Evolutionary conservation across 2,888 invertebrate genomes (phyloP).

Genomic region (Seira ritae): DNA sequence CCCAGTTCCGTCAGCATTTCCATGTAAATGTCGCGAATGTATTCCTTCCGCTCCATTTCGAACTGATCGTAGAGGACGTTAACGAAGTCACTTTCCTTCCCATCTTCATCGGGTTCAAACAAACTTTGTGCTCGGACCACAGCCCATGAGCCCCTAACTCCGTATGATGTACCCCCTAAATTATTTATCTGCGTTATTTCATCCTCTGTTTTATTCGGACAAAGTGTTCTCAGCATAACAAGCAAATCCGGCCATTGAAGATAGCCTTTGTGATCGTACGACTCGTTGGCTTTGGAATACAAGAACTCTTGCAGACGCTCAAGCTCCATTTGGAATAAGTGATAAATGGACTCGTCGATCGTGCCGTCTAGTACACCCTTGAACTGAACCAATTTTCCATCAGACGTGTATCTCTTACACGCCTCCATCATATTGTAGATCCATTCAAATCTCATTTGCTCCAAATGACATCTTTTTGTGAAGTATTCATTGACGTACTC

Average conservation of each 20-base stretch:
- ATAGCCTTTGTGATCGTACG: slow-evolving; percentile 32
- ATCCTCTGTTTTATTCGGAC: slow-evolving; percentile 44
- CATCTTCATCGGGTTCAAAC: slow-evolving; percentile 46
- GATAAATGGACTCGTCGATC: slow-evolving; percentile 40
- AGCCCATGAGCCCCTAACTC: slow-evolving; percentile 49
- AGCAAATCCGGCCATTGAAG: slow-evolving; percentile 43
- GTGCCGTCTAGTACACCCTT: slow-evolving; percentile 30
- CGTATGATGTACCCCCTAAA: slow-evolving; percentile 21
- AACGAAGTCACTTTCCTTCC: slow-evolving; percentile 47
- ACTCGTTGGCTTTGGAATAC: slow-evolving; percentile 31
- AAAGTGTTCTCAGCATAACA: slow-evolving; percentile 12
- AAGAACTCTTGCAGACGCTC: slow-evolving; percentile 26
- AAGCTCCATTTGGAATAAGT: slow-evolving; percentile 52
- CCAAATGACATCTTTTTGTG: slow-evolving; percentile 30
- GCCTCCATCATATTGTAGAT: slow-evolving; percentile 40
- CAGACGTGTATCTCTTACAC: slow-evolving; percentile 12
- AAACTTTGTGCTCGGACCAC: slow-evolving; percentile 32
- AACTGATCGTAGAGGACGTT: slow-evolving; percentile 26
- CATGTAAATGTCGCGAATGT: slow-evolving; percentile 48
- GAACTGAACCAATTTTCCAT: slow-evolving; percentile 26
- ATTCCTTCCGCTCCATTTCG: slow-evolving; percentile 36
- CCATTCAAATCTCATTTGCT: slow-evolving; percentile 44
- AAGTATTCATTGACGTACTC: slow-evolving; percentile 43
- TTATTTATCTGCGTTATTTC: slow-evolving; percentile 19
- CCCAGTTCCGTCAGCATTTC: slow-evolving; percentile 49